Base-by-base conservation (phyloP, 2,797 vertebrate genomes). In the Erithacus rubecula region DNA sequence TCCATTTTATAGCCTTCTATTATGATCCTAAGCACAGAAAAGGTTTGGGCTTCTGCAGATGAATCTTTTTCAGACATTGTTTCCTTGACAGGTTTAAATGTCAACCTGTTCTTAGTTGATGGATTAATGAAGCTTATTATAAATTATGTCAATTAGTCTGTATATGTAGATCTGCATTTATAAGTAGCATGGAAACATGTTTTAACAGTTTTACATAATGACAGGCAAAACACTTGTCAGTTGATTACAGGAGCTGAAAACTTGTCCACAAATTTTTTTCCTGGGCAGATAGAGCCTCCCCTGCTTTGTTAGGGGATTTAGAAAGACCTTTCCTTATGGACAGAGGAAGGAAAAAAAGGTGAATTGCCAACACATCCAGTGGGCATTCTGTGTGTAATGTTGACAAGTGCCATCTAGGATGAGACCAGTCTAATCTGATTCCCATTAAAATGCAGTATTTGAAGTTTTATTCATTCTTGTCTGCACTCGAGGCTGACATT, bases 381-480 rank as follows among this genome's bases (percentile, higher is more conserved):
- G 90, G 78, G 80, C 47, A 32, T 91, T 90, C 89, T 95, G 69
- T 83, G 79, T 89, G 82, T 87, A 77, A 26, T 80, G 70, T 91
- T 94, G 89, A 68, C 65, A 91, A 83, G 68, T 83, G 32, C 87
- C 53, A 84, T 71, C 65, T 94, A 78, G 88, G 88, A 95, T 93
- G 94, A 97, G 82, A 95, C 47, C 71, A 78, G 71, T 95, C 85
- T 95, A 90, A 96, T 96, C 32, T 96, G 80, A 95, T 97, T 97
- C 83, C 75, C 58, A 95, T 95, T 96, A 94, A 96, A 97, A 96
- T 82, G 36, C 36, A 93, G 51, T 92, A 62, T 95, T 96, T 90
- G 83, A 82, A 83, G 39, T 95, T 85, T 97, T 92, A 96, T 83
- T 96, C 65, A 87, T 94, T 95, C 67, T 94, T 96, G 49, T 63